Evolutionary conservation across 64 coral and sea anemone genomes (phyloP), one percentile per base, ranked within the genome.

Genomic region (Actinia tenebrosa): DNA sequence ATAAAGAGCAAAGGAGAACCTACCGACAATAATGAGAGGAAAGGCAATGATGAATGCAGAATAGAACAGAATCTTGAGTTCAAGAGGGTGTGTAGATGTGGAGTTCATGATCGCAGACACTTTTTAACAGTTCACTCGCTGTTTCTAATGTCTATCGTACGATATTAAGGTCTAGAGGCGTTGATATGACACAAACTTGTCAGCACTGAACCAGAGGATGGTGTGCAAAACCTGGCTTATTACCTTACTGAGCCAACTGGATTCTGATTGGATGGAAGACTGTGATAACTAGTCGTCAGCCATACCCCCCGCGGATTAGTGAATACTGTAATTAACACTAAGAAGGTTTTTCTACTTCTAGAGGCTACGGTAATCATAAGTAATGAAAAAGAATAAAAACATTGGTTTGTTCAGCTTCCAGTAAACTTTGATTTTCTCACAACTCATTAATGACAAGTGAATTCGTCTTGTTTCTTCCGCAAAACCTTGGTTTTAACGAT

Each of bases 11-110:
- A 22, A 20, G 63, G 18, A 66, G 63, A 44, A 91, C 93, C 86
- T 91, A 95, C 93, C 93, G 60, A 95, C 20, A 22, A 95, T 83
- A n/a, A 88, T 95, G 44, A 91, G 80, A 20, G 93, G 93, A 52
- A 95, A 43, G 25, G 86, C 90, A 47, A 95, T 71, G n/a, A 91
- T 23, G 22, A 95, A 95, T 3, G 79, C 89, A 43, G 89, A 60
- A 52, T 95, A 95, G 20, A 95, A 95, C 1, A 95, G 43, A 60
- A 95, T 83, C 85, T 89, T 95, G 26, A 95, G 25, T 56, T 86
- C 89, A 16, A 91, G 80, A 3, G 93, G 93, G 54, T 95, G 84
- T 86, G 53, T 84, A 1, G 75, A 53, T 17, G 79, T 52, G 4
- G 79, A 50, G 26, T 72, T 72, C 69, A 72, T 37, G 30, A 37